Evolutionary conservation across 2,888 invertebrate species (phyloP), one percentile per base, ranked within the genome.

Genomic region (Dicyrtomina minuta): DNA sequence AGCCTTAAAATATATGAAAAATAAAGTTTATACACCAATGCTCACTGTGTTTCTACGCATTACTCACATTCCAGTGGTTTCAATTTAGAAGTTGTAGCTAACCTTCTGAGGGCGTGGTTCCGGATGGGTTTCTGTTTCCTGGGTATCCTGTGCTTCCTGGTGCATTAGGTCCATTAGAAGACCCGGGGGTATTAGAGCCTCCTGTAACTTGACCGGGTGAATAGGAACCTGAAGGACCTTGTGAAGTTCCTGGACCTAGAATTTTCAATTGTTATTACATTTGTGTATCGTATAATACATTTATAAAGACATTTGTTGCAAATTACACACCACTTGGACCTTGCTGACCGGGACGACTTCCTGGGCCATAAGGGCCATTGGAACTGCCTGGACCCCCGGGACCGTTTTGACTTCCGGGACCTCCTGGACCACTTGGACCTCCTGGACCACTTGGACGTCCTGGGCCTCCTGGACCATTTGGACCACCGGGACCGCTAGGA

Each of bases 91-190:
- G n/a, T 33, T 33, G 33, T n/a, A n/a, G 8, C 33, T 33, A 3
- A 22, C 66, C 66, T 22, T 66, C 66, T 24, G 64, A 51, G 12
- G 55, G 55, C 12, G 66, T 68, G 17, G 39, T 55, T 41, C 53
- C 62, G 1, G 68, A 53, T 53, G 41, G 68, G 46, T 24, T 53
- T 68, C 61, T 61, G 13, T 51, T 55, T 43, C 33, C 33, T 3
- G 33, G 33, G 8, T 33, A 33, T 33, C 33, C 15, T 22, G 22
- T 15, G 26, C 55, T 20, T 55, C 68, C 68, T 5, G 20, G n/a
- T 17, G 33, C 3, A 33, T 5, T 4, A 5, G 17, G 61, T 22
- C 17, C 27, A 27, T 39, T 10, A 8, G 6, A 13, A 12, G 39
- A 12, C 20, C 60, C 10, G 22, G 33, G 33, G 8, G 33, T 33